These are phyloP conservation scores for Vulpes vulpes DNA, from an alignment of 2,113 vertebrate species.

Conservation along the genomic window DNA sequence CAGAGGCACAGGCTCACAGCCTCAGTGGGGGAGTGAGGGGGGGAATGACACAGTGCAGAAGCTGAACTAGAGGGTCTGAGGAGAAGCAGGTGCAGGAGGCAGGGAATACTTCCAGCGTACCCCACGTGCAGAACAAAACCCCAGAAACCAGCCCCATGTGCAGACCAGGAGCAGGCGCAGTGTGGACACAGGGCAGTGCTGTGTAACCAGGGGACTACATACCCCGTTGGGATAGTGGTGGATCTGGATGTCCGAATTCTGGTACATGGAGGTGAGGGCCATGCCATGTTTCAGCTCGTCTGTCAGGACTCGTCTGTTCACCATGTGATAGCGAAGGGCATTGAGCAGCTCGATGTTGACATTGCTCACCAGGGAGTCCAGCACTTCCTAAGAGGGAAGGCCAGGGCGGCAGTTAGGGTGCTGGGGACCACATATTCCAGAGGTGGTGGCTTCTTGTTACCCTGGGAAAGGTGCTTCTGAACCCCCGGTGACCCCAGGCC, in stretches of 20 bases:
- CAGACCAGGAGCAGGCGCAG: not conserved
- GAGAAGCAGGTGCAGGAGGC: not conserved
- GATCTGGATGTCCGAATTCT: conserved; percentile 95
- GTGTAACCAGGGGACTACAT: conserved; percentile 31
- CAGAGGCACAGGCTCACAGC: not conserved
- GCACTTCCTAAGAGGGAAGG: conserved; percentile 92
- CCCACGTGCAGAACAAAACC: not conserved
- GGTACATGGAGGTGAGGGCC: conserved; percentile 96
- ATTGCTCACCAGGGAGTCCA: conserved; percentile 98
- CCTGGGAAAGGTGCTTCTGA: not conserved
- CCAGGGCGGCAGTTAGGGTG: not conserved
- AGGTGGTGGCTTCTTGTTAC: not conserved
- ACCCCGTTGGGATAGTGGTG: conserved; percentile 98
- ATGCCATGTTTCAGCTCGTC: conserved; percentile 95
- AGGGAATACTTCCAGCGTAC: not conserved
- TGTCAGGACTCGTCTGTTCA: conserved; percentile 93
- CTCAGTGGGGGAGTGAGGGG: not conserved
- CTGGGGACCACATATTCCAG: not conserved
- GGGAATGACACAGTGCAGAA: too few species aligned
- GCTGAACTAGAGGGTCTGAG: too few species aligned
- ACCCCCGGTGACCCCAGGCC: not conserved
- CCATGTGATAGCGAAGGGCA: conserved; percentile 98
- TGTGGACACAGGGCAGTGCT: not conserved
- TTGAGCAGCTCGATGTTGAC: conserved; percentile 99
- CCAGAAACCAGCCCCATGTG: not conserved